Percentiles rank a stretch among this genome's conserved stretches.
Conservation (phyloP, 2,113 vertebrate genomes). For the Condylura cristata region DNA sequence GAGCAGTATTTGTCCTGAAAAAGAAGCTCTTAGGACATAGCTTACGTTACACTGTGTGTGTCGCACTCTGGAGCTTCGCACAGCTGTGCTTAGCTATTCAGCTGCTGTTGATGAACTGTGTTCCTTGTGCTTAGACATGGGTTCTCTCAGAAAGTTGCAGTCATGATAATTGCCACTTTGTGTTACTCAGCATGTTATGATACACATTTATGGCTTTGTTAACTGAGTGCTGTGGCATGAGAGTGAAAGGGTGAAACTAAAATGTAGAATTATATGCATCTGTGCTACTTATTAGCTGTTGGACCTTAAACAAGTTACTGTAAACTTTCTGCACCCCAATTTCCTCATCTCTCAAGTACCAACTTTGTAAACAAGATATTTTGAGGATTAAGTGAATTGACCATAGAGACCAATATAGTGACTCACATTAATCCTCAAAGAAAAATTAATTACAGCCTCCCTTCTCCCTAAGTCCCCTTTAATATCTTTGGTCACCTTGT, state of each 20-base stretch:
- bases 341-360: background rate
- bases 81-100: background rate
- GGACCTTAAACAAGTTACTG: background rate
- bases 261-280: background rate
- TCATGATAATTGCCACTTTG: background rate
- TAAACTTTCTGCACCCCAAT: background rate
- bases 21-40: background rate
- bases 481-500: background rate
- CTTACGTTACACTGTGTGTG: background rate
- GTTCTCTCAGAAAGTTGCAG: background rate
- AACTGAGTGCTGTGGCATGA: background rate
- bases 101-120: background rate
- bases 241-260: background rate
- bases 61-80: background rate
- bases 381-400: background rate
- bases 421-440: background rate
- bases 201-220: background rate
- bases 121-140: background rate
- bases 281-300: background rate
- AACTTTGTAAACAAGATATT: background rate
- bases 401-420: background rate
- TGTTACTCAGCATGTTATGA: background rate
- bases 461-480: background rate
- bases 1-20: background rate
- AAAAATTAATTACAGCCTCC: background rate